Evolutionary conservation across 2,113 vertebrate genomes (phyloP).

Genomic region (Vulpes vulpes): DNA sequence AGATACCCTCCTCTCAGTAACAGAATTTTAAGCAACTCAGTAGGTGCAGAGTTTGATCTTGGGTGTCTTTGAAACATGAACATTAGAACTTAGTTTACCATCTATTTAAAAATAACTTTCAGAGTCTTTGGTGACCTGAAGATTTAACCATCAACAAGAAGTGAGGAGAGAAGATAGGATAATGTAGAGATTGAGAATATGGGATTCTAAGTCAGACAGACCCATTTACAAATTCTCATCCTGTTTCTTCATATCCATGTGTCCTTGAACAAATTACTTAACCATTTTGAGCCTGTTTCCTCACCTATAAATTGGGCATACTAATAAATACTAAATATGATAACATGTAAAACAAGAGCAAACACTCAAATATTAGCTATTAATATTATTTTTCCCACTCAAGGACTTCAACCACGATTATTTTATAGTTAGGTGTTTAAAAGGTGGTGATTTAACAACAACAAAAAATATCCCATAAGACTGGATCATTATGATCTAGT

Average conservation of each 20-base stretch:
- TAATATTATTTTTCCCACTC: neutral
- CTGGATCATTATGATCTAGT: neutral
- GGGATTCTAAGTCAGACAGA: neutral
- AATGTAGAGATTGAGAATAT: neutral
- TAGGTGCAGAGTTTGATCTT: slow-evolving; percentile 24
- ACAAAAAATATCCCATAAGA: neutral
- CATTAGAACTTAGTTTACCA: slow-evolving; percentile 33
- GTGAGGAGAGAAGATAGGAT: neutral
- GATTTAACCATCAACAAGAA: slow-evolving; percentile 18
- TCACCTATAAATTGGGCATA: neutral
- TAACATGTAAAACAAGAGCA: slow-evolving; percentile 2
- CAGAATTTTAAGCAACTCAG: neutral
- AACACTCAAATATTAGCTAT: neutral
- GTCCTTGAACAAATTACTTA: neutral
- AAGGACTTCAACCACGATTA: neutral
- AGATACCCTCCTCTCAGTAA: neutral
- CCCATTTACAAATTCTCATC: neutral
- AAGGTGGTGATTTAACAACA: neutral
- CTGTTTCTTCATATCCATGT: neutral
- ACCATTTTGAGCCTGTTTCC: neutral
- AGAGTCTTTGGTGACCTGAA: neutral
- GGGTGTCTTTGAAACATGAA: slow-evolving; percentile 7
- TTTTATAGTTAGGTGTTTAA: slow-evolving; percentile 59
- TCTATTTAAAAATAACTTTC: slow-evolving; percentile 24
- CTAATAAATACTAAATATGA: neutral